Conservation (phyloP, 2,888 invertebrate species). For the Himalopsyche japonica region DNA sequence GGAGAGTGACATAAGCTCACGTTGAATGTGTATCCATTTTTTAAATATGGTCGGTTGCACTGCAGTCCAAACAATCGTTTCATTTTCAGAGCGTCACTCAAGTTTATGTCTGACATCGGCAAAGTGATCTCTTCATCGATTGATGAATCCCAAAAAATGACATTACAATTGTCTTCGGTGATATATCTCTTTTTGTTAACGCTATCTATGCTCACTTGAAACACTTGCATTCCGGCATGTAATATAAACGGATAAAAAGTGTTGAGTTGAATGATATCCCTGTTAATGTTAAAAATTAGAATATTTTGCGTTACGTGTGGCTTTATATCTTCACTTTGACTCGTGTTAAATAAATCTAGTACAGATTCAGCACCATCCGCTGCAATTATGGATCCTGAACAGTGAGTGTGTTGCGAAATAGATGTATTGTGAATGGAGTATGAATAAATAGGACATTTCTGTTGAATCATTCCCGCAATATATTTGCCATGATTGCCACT, state of each 20-base stretch:
- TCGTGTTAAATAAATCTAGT: not conserved
- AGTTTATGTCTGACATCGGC: not conserved
- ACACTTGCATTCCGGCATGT: not conserved
- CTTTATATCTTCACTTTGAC: not conserved
- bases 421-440: slow-evolving; percentile 2
- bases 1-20: slow-evolving; percentile 14
- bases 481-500: not conserved
- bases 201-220: not conserved
- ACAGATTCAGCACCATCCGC: not conserved
- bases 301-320: not conserved
- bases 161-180: not conserved
- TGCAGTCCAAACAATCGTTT: not conserved
- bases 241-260: not conserved
- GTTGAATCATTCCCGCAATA: not conserved
- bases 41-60: not conserved
- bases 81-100: not conserved
- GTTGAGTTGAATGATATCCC: not conserved
- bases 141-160: not conserved
- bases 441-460: slow-evolving; percentile 9
- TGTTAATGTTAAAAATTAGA: not conserved
- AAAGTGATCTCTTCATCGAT: not conserved
- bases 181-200: not conserved
- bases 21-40: not conserved
- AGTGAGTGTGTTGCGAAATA: not conserved
- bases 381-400: not conserved